phyloP scores from a whole-genome alignment of 2,888 invertebrate species.

The Himalopsyche kuldschensis region DNA sequence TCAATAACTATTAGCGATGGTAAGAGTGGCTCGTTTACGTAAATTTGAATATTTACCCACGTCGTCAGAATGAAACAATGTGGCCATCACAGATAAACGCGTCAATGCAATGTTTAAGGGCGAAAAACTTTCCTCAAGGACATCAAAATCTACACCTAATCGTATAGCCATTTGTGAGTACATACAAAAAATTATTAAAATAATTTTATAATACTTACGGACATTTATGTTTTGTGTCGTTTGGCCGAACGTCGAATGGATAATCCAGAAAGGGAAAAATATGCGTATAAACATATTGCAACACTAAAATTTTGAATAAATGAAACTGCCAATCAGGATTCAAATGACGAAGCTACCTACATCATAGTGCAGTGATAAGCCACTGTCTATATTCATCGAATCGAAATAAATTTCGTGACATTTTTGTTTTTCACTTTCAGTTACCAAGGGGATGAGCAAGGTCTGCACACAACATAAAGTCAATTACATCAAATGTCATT shows the following conservation, averaged over 20 bases:
- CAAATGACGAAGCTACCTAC: background rate
- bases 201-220: constrained; percentile 58
- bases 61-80: no score
- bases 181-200: background rate
- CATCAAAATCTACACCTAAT: no score
- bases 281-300: constrained; percentile 8
- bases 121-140: no score
- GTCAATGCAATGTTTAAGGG: no score
- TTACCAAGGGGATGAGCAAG: constrained; percentile 36
- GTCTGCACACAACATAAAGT: background rate
- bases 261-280: constrained; percentile 7
- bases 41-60: no score
- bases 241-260: constrained; percentile 48
- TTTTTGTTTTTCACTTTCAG: constrained; percentile 28
- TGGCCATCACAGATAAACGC: no score
- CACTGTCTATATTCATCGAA: background rate
- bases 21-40: no score
- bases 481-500: background rate
- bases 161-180: no score
- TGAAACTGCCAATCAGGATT: background rate
- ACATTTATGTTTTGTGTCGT: constrained; percentile 74
- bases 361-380: background rate
- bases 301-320: background rate
- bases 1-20: no score
- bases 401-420: background rate